phyloP scores from a whole-genome alignment of 2,113 vertebrate species.

The Lepidothrix coronata region DNA sequence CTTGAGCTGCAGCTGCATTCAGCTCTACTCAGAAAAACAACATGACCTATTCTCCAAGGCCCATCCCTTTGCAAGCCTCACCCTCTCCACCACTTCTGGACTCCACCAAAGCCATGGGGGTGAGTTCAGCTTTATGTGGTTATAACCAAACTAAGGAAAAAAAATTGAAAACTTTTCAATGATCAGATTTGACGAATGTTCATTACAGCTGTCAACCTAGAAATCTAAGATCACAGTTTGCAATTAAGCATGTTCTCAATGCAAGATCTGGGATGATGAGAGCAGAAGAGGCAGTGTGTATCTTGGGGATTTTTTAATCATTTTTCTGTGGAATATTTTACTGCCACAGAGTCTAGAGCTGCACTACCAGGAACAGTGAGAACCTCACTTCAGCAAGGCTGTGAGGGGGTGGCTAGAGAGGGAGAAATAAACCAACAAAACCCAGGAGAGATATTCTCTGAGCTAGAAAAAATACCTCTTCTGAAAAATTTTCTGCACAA shows the following conservation, averaged over 20 bases:
- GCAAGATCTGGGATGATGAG: background rate
- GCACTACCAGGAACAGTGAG: background rate
- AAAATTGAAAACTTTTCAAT: background rate
- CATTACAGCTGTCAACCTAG: background rate
- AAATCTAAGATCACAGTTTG: background rate
- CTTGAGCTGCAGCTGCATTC: constrained; percentile 42
- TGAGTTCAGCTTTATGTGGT: background rate
- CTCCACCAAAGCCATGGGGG: background rate
- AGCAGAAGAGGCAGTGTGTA: background rate
- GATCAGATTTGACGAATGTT: background rate
- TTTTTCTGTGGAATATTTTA: background rate
- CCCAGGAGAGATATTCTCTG: background rate
- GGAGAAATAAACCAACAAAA: background rate
- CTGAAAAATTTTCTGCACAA: background rate
- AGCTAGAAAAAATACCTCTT: background rate
- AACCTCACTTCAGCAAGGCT: background rate
- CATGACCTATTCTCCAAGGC: background rate
- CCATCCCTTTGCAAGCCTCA: background rate
- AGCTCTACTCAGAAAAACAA: background rate
- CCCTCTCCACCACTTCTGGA: background rate
- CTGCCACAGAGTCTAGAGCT: background rate
- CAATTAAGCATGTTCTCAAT: background rate
- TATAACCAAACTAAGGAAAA: background rate
- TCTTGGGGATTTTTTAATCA: background rate
- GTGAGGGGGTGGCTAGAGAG: background rate